Evolutionary conservation across 2,797 vertebrate species (phyloP), one percentile per base, ranked within the genome.

Genomic region (Sus cebifrons): DNA sequence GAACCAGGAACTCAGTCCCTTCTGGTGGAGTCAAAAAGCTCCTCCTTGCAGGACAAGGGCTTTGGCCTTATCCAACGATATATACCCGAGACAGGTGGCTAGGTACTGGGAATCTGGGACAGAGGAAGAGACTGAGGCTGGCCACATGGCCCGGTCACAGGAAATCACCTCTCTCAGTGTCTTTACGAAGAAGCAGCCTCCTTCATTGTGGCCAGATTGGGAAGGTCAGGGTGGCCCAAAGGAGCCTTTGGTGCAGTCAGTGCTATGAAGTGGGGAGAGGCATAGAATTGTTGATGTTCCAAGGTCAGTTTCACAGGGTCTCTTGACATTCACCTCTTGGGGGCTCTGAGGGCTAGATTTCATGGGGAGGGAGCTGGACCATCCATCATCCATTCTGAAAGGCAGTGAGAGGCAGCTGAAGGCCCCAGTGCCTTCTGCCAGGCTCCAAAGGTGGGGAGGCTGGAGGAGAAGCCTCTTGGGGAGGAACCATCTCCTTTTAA

Each of bases 191-290:
- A 7, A 23, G 17, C 36, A 18, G 21, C 25, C 10, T 36, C 62
- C 25, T 18, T 89, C 73, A 15, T 3, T 12, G 3, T 32, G 32
- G 27, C 52, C 23, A 52, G 11, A 54, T 40, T 89, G 29, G 32
- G 32, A 60, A 52, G 27, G 40, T 87, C 16, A 65, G 10, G 18
- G 27, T n/a, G 58, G 44, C 36, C 49, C 1, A 0, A 21, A 15
- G 65, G 64, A 32, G 13, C 11, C 52, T 17, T 70, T 10, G 36
- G 16, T 25, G 7, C 0, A 3, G 71, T 64, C 25, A 52, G 60
- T 0, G 5, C 20, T 21, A 16, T 1, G 20, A 4, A 10, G 11
- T 0, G 1, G 20, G 65, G 29, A 77, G 25, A 20, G 21, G 70
- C 17, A 40, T 10, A 21, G 23, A 12, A 6, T 8, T 36, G 29